A percentile compares a stretch with the other conserved stretches of the same genome.
Evolutionary conservation across 2,888 invertebrate species (phyloP).

Genomic region (Arenicola marina): DNA sequence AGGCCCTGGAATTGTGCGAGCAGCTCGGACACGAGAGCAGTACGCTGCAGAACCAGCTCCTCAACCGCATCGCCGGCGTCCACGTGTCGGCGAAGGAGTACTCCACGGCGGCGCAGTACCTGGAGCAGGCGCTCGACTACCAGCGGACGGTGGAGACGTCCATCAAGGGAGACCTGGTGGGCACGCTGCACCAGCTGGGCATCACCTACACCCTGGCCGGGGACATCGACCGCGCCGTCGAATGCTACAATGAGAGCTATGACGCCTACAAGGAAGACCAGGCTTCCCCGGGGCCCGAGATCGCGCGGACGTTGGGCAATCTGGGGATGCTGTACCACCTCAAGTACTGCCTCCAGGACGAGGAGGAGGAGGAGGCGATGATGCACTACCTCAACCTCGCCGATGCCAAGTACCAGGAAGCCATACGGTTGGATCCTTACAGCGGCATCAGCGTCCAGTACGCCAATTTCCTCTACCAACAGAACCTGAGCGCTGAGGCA

Average conservation of each 20-base stretch:
- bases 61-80: conserved; percentile 56
- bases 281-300: conserved; percentile 47
- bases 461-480: conserved; percentile 56
- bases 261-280: conserved; percentile 51
- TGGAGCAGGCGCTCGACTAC: conserved; percentile 55
- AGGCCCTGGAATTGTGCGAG: conserved; percentile 44
- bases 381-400: conserved; percentile 48
- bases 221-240: conserved; percentile 57
- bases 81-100: conserved; percentile 57
- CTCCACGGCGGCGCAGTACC: conserved; percentile 51
- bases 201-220: conserved; percentile 57
- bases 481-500: conserved; percentile 52
- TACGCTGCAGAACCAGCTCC: conserved; percentile 55
- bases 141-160: conserved; percentile 56
- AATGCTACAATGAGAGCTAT: conserved; percentile 54
- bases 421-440: conserved; percentile 42
- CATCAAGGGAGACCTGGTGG: conserved; percentile 57
- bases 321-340: conserved; percentile 58
- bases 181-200: conserved; percentile 52
- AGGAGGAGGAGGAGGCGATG: conserved; percentile 47
- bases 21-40: conserved; percentile 29
- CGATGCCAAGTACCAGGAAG: conserved; percentile 54
- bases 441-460: conserved; percentile 53
- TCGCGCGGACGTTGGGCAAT: conserved; percentile 51
- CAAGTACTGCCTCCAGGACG: conserved; percentile 54